Evolutionary conservation across 2,113 vertebrate species (phyloP), one percentile per base, ranked within the genome.

Genomic region (Plecotus auritus): DNA sequence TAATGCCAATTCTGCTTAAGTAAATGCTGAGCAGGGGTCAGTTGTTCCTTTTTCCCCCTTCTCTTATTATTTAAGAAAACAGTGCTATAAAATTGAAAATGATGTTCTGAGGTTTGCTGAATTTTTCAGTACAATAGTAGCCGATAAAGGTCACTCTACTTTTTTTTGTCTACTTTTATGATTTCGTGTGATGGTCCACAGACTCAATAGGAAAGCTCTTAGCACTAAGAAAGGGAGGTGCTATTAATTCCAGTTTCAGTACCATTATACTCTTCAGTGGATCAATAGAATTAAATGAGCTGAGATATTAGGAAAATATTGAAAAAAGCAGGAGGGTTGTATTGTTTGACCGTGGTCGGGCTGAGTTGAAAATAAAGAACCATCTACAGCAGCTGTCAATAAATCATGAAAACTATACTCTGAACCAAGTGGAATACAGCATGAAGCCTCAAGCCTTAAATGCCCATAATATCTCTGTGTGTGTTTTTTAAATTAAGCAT

Each of bases 1-100:
- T 99, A 99, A 99, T 99, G 98, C 98, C 99, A 99, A 99, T 99
- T 99, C 99, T 99, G 97, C 98, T 98, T 98, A 98, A 99, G 98
- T 98, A 99, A 99, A 99, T 99, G 98, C 98, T 98, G 98, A 98
- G 97, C 98, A 98, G 98, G 98, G 99, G 98, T 98, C 98, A 98
- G 98, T 97, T 98, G 97, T 98, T 97, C 97, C 96, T 97, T 97
- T 84, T 18, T 10, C 90, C 94, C 83, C 87, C 93, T 96, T 98
- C 96, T 95, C 96, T 98, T 98, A 98, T 98, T 98, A 98, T 98
- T 98, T 98, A 98, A 98, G 97, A 98, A 98, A 98, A 98, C 97
- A 97, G 96, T 96, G 96, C 96, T 94, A 98, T 98, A 98, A 98
- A 98, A 98, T 96, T 96, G 96, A 98, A 98, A 98, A 98, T 97